Conservation (phyloP, 2,888 invertebrate genomes). For the Polydrusus pterygomalis region DNA sequence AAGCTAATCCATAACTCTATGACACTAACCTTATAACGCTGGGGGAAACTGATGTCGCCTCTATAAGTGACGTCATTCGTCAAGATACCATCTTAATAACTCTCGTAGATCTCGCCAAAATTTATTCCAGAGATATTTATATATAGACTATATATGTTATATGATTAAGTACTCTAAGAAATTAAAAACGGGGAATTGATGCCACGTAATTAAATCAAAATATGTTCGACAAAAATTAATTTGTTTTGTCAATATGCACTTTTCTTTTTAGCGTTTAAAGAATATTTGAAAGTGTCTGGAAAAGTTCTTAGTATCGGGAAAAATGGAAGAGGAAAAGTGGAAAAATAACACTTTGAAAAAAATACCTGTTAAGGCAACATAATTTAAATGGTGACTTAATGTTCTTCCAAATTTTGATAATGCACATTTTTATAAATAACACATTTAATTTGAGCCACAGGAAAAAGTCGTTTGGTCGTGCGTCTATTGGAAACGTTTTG, state of each 20-base stretch:
- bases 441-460: too few species aligned
- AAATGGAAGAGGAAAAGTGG: too few species aligned
- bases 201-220: background rate
- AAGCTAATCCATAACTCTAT: constrained; percentile 67
- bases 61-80: constrained; percentile 66
- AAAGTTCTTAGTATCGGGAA: too few species aligned
- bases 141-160: constrained; percentile 44
- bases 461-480: too few species aligned
- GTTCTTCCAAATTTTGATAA: too few species aligned
- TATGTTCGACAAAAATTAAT: background rate
- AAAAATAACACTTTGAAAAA: too few species aligned
- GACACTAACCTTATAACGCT: constrained; percentile 68
- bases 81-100: constrained; percentile 65
- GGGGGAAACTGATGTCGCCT: constrained; percentile 65
- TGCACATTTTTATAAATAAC: too few species aligned
- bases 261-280: too few species aligned
- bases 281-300: too few species aligned
- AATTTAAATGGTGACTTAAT: too few species aligned
- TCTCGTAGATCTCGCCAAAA: constrained; percentile 58
- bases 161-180: constrained; percentile 53
- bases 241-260: background rate
- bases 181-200: constrained; percentile 45
- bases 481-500: too few species aligned
- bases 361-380: too few species aligned
- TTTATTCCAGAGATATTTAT: constrained; percentile 53